These are phyloP conservation scores for Brachypalpus laphriformis DNA, from an alignment of 2,888 invertebrate species.

Conservation along the genomic window DNA sequence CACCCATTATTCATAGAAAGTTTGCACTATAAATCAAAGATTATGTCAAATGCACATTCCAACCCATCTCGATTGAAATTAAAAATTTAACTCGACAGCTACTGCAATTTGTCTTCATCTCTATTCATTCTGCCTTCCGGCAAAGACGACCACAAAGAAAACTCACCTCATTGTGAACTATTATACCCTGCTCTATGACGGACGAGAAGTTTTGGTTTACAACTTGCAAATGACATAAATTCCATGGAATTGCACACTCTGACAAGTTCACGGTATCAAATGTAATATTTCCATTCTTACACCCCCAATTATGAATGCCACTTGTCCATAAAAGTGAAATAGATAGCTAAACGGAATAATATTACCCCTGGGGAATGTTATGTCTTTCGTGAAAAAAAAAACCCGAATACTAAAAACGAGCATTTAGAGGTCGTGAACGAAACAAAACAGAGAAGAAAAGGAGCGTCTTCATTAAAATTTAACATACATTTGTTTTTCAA, in stretches of 20 bases:
- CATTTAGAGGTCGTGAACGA: background rate
- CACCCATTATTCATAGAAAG: background rate
- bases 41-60: background rate
- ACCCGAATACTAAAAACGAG: background rate
- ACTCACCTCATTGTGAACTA: background rate
- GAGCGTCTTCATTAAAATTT: constrained; percentile 31
- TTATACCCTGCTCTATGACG: background rate
- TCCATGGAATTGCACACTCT: constrained; percentile 8
- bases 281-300: constrained; percentile 40
- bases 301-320: constrained; percentile 24
- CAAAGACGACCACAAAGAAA: background rate
- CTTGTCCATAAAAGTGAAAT: constrained; percentile 16
- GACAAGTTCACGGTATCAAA: background rate
- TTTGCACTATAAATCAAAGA: background rate
- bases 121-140: background rate
- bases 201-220: background rate
- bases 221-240: background rate
- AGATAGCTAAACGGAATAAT: constrained; percentile 25
- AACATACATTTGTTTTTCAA: background rate
- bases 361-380: background rate
- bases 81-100: background rate
- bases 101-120: background rate
- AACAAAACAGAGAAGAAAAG: background rate
- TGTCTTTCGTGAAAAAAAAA: background rate
- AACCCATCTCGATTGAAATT: background rate